Evolutionary conservation across 2,888 invertebrate genomes (phyloP), one percentile per base, ranked within the genome.

Genomic region (Marronus borbonicus): DNA sequence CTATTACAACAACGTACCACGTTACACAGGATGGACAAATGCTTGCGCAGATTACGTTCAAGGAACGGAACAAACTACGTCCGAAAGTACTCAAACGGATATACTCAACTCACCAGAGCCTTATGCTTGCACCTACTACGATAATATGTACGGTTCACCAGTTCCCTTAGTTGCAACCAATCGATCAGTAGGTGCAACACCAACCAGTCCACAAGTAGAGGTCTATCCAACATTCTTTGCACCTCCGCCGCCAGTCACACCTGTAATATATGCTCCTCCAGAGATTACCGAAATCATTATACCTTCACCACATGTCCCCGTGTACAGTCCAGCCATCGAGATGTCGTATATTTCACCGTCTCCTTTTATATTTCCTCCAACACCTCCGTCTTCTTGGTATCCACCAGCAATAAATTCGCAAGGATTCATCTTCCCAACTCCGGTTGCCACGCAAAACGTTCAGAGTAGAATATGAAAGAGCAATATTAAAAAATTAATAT

Each of bases 341-440:
- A 58, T 84, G 69, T 81, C 81, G 14, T 83, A 80, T 66, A 77
- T 82, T 62, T 77, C 80, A 2, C 75, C 82, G 0, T 58, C 81
- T 14, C 78, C 83, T 7, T 83, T 80, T 64, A 76, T 82, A 24
- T 83, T 81, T 78, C 82, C 84, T 12, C 79, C 82, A 36, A 83
- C 83, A 60, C 82, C 84, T 4, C 79, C 81, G n/a, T 49, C 81
- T 2, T 52, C 82, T 14, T 83, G 81, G 82, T 84, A 81, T 69
- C 80, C 78, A 7, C 76, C 83, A n/a, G 64, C 81, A 5, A 80
- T 84, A 31, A 83, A 83, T 78, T 79, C 84, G 68, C 84, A 84
- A 78, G 84, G 84, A 20, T 84, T 84, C 62, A 81, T 84, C 49
- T 84, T 83, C 58, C 84, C 84, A 3, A 74, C 81, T 5, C 55